A percentile compares a stretch with the other conserved stretches of the same genome.
Conservation (phyloP, 2,113 vertebrate species). For the Odocoileus hemionus region DNA sequence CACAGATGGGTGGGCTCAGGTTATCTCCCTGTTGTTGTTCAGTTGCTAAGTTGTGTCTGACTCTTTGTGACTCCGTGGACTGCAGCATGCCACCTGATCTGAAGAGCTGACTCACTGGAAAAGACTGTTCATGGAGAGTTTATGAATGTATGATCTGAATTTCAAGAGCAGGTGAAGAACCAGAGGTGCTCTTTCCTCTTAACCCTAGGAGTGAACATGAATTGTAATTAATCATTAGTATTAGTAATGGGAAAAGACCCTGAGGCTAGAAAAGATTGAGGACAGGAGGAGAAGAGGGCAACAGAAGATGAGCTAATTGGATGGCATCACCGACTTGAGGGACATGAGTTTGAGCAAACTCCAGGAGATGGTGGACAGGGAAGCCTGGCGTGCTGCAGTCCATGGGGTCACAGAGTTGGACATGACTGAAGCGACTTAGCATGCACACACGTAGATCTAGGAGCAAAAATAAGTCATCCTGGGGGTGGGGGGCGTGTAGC, state of each 20-base stretch:
- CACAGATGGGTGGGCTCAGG: not conserved
- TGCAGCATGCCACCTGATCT: not conserved
- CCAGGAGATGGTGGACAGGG: not conserved
- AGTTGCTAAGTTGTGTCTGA: not conserved
- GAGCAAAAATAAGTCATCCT: not conserved
- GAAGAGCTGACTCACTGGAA: not conserved
- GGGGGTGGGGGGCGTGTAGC: not conserved
- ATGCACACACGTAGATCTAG: not conserved
- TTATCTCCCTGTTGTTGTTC: not conserved
- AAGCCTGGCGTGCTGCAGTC: not conserved
- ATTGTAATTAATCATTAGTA: not conserved
- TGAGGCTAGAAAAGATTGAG: not conserved
- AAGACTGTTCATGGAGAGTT: not conserved
- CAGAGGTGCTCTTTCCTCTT: not conserved
- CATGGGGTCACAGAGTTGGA: not conserved
- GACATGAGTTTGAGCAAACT: not conserved
- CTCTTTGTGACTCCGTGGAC: not conserved
- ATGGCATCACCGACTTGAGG: not conserved
- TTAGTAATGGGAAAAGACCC: not conserved
- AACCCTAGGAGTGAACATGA: not conserved
- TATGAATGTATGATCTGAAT: not conserved
- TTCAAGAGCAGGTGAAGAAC: not conserved
- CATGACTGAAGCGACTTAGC: not conserved
- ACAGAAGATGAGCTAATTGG: not conserved
- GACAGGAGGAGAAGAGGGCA: not conserved